phyloP scores from a whole-genome alignment of 2,888 invertebrate species.

The Agonopterix subpropinquella region DNA sequence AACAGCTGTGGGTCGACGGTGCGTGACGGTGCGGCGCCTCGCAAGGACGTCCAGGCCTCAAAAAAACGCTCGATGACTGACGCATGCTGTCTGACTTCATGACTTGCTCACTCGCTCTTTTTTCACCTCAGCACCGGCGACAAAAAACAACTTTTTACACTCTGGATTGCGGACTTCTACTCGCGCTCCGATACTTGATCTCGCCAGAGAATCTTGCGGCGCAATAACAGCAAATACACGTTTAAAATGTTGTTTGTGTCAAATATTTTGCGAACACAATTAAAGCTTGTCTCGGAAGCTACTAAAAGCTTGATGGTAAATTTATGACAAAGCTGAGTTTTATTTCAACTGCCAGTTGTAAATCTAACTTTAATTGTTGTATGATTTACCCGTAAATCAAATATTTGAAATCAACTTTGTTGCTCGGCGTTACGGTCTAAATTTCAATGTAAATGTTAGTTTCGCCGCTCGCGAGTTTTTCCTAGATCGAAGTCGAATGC shows the following conservation, averaged over 20 bases:
- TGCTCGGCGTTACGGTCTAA: slow-evolving; percentile 5
- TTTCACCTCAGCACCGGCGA: slow-evolving; percentile 23
- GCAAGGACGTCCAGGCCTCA: slow-evolving; percentile 47
- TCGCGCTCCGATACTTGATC: no score
- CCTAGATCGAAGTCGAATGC: no score
- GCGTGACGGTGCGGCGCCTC: slow-evolving; percentile 47
- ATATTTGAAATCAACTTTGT: no score
- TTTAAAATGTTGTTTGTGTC: neutral
- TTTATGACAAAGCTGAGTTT: neutral
- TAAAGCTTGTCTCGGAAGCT: no score
- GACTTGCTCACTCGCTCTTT: slow-evolving; percentile 18
- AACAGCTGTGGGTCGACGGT: slow-evolving; percentile 44
- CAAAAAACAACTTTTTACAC: slow-evolving; percentile 4
- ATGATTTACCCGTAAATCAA: neutral
- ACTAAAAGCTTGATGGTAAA: no score
- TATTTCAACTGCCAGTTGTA: neutral
- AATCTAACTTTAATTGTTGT: neutral
- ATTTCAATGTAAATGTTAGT: slow-evolving; percentile 8
- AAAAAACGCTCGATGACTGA: slow-evolving; percentile 31
- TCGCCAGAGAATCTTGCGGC: slow-evolving; percentile 4
- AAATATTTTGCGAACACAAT: no score
- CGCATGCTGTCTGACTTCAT: slow-evolving; percentile 26
- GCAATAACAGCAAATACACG: slow-evolving; percentile 11
- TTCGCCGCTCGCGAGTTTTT: neutral
- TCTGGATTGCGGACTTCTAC: neutral